A percentile compares a stretch with the other conserved stretches of the same genome.
Conservation (phyloP, 2,113 vertebrate species). For the Sus scrofa region DNA sequence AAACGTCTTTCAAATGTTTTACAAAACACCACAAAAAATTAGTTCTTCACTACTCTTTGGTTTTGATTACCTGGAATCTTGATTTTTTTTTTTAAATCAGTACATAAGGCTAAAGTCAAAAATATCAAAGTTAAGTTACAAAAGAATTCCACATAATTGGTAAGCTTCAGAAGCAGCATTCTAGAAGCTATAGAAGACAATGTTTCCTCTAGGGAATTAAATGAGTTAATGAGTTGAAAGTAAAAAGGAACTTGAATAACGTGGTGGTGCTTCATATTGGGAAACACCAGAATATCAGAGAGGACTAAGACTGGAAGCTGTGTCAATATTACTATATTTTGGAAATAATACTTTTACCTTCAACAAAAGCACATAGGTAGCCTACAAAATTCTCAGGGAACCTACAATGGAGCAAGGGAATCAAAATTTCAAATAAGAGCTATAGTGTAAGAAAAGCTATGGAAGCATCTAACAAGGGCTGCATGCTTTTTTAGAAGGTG, state of each 20-base stretch:
- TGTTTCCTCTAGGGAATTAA: background rate
- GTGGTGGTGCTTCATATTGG: background rate
- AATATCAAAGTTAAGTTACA: background rate
- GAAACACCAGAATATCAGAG: background rate
- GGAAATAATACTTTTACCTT: slow-evolving; percentile 1
- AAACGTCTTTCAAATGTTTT: slow-evolving; percentile 37
- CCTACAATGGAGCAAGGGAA: background rate
- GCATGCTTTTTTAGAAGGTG: background rate
- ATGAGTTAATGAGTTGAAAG: background rate
- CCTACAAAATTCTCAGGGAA: background rate
- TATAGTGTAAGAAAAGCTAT: background rate
- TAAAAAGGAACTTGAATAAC: background rate
- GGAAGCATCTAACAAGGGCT: too few species aligned
- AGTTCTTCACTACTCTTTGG: background rate
- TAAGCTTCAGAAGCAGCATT: slow-evolving; percentile 9
- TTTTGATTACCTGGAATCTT: slow-evolving; percentile 1
- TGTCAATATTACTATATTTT: background rate
- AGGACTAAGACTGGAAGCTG: background rate
- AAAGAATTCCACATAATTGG: background rate
- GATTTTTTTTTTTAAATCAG: too few species aligned
- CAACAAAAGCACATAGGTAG: background rate
- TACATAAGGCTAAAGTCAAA: background rate
- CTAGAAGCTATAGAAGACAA: background rate
- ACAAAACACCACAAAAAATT: background rate
- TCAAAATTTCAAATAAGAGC: background rate